A percentile compares a stretch with the other conserved stretches of the same genome.
Evolutionary conservation across 30 jellyfish, hydroid and myxozoan species (phyloP).

Genomic region (Cassiopea andromeda): DNA sequence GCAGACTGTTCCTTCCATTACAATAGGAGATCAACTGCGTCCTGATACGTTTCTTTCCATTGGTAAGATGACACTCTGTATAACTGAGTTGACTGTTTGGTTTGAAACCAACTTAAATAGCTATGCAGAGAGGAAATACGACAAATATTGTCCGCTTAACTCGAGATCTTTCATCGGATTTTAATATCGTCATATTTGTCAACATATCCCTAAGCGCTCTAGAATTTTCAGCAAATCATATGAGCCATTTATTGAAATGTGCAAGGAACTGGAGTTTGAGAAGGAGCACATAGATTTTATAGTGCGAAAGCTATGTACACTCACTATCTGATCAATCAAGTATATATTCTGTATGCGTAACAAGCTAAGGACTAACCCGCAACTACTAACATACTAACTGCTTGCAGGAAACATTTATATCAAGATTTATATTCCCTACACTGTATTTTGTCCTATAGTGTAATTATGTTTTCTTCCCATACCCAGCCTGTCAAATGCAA

Average conservation of each 20-base stretch:
- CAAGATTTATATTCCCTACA: too few relatives aligned
- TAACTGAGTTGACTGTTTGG: background rate
- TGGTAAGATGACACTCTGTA: background rate
- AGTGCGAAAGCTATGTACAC: background rate
- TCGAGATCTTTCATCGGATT: background rate
- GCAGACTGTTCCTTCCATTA: background rate
- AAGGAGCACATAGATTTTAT: background rate
- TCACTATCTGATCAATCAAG: background rate
- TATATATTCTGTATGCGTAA: background rate
- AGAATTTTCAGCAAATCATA: background rate
- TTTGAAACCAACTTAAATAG: background rate
- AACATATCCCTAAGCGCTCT: background rate
- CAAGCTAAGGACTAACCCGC: slow-evolving; percentile 1
- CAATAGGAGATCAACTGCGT: background rate
- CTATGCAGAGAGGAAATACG: background rate
- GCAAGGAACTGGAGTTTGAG: background rate
- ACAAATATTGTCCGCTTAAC: background rate
- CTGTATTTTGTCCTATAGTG: too few relatives aligned
- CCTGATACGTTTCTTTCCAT: background rate
- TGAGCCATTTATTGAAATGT: background rate
- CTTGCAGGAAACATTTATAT: too few relatives aligned
- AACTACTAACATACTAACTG: background rate
- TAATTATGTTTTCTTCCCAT: too few relatives aligned
- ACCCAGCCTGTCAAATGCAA: too few relatives aligned
- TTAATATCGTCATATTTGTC: background rate